Evolutionary conservation across 2,113 vertebrate species (phyloP).

Genomic region (Leucosticte australis): DNA sequence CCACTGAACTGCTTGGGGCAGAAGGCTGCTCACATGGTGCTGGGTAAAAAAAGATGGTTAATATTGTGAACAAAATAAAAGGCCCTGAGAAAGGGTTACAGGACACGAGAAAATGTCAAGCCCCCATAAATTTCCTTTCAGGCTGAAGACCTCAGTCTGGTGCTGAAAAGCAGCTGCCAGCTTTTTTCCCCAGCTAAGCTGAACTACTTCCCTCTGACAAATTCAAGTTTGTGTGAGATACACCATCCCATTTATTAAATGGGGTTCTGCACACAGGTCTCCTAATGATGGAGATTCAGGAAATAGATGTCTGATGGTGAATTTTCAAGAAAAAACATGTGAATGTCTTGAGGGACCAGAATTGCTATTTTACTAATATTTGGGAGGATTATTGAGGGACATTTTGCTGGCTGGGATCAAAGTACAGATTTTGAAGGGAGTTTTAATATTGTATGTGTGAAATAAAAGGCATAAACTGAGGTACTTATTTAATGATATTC

Average conservation of each 20-base stretch:
- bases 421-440: background rate
- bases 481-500: background rate
- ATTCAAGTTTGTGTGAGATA: background rate
- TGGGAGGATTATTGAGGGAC: background rate
- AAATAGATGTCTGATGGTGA: background rate
- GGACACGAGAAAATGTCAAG: background rate
- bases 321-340: background rate
- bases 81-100: background rate
- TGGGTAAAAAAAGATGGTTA: background rate
- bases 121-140: background rate
- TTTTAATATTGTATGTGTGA: background rate
- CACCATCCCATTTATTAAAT: background rate
- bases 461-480: background rate
- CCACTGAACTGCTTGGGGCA: background rate
- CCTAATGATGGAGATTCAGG: background rate
- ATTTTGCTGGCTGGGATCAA: background rate
- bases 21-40: background rate
- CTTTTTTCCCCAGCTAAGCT: background rate
- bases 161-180: background rate
- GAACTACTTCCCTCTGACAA: background rate
- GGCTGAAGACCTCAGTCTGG: background rate
- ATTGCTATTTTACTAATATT: background rate
- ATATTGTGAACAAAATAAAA: background rate
- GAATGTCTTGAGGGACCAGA: background rate
- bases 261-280: background rate